phyloP scores from a whole-genome alignment of 2,888 invertebrate genomes.

The Drosophila formosana region DNA sequence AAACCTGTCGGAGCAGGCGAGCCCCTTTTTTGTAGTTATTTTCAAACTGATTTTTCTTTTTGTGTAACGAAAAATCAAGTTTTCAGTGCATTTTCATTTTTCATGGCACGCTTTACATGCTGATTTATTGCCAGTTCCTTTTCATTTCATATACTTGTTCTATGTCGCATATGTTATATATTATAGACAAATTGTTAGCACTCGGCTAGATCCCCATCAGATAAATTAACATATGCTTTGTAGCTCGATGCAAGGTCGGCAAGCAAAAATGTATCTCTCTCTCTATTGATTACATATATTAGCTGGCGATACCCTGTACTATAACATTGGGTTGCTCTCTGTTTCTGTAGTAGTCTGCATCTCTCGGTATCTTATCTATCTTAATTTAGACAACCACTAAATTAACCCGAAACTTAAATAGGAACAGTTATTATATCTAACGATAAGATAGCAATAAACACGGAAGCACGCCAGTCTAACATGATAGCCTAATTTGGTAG shows the following conservation, averaged over 20 bases:
- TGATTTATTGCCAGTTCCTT: constrained; percentile 53
- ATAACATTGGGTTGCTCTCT: neutral
- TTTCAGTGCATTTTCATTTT: constrained; percentile 9
- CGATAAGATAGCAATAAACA: constrained; percentile 1
- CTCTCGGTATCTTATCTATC: neutral
- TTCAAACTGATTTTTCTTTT: constrained; percentile 6
- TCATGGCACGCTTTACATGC: constrained; percentile 17
- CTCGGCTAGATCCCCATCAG: constrained; percentile 24
- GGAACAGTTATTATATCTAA: neutral
- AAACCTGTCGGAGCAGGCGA: constrained; percentile 38
- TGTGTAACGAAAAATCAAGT: constrained; percentile 1
- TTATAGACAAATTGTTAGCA: constrained; percentile 16
- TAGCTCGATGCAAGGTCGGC: constrained; percentile 59
- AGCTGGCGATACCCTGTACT: constrained; percentile 2
- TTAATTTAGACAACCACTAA: neutral
- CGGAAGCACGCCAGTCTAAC: neutral
- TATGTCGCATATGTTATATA: constrained; percentile 17
- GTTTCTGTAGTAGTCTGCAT: neutral
- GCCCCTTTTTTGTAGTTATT: constrained; percentile 44
- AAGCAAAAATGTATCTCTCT: constrained; percentile 26
- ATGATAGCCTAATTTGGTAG: neutral
- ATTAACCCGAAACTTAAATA: neutral
- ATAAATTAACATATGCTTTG: constrained; percentile 31
- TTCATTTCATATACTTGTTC: constrained; percentile 19
- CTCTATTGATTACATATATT: constrained; percentile 9